Base-by-base conservation (phyloP, 1,140 invertebrate genomes). In the Calycopis cecrops region DNA sequence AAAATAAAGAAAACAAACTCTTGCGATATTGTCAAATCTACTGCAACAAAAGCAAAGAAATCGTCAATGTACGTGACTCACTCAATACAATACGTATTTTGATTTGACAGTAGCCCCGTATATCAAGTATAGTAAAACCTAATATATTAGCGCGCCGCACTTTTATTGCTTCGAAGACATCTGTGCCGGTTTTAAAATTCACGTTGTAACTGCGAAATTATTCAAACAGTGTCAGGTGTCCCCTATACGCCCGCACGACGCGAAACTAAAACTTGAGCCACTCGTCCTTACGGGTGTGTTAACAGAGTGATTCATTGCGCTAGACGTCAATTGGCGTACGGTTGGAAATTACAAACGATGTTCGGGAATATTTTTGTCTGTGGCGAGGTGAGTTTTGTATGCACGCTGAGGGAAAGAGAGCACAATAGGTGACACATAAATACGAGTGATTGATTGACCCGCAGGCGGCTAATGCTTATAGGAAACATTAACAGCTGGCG, bases 401-500 rank as follows among this genome's bases (percentile, higher is more conserved):
- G 65, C 55, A 58, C 59, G 66, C 21, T 2, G 21, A 56, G 58
- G 51, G 71, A 73, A 62, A 67, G 64, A 66, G 71, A 69, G 40
- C 57, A 69, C 65, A 66, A 79, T 75, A 78, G 66, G 68, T 74
- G 79, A 81, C 79, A 85, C 78, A 83, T 82, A 82, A 83, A 85
- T 72, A 80, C 68, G 48, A 57, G 69, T 83, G 82, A 85, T 85
- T 84, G 80, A 85, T 85, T 77, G 79, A 72, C 78, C 78, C 75
- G 76, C 74, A 85, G 70, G 65, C 73, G 56, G 70, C 76, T 81
- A 80, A 83, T 81, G 79, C 69, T 75, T 69, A 75, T 73, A 76
- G 79, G 77, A 82, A 82, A 74, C 71, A 63, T 79, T 85, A 81
- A 83, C 79, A 85, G 78, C 76, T 85, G 81, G 65, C 68, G 65